Evolutionary conservation across 1,140 invertebrate species (phyloP).

Genomic region (Bombus pyrosoma): DNA sequence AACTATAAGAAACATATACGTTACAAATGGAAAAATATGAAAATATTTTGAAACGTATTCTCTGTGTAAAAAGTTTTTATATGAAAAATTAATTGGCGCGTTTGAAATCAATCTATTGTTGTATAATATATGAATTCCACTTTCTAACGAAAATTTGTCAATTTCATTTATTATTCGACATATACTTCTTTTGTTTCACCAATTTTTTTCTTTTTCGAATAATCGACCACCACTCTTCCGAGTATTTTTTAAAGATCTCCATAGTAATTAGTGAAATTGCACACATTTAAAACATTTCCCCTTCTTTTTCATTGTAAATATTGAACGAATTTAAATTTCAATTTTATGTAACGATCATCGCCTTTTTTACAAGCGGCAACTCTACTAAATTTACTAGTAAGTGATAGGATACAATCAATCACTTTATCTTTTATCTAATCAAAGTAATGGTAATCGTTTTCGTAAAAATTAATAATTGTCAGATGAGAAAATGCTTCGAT

Average conservation of each 20-base stretch:
- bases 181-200: constrained; percentile 8
- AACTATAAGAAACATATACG: constrained; percentile 50
- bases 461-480: constrained; percentile 62
- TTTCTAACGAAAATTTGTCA: constrained; percentile 12
- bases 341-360: constrained; percentile 23
- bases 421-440: constrained; percentile 47
- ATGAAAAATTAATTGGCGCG: constrained; percentile 48
- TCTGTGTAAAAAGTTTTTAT: constrained; percentile 49
- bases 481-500: constrained; percentile 63
- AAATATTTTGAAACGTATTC: constrained; percentile 56
- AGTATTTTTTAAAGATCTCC: constrained; percentile 9
- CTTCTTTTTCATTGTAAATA: constrained; percentile 14
- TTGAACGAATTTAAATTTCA: constrained; percentile 41
- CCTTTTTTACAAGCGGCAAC: constrained; percentile 24
- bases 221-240: constrained; percentile 31
- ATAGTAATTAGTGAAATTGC: not conserved
- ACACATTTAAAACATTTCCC: constrained; percentile 32
- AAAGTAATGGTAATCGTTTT: constrained; percentile 57
- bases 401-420: constrained; percentile 51
- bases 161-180: constrained; percentile 10
- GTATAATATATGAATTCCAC: constrained; percentile 44
- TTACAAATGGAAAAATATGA: constrained; percentile 55
- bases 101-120: constrained; percentile 47
- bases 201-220: constrained; percentile 22
- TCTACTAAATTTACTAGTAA: constrained; percentile 54